phyloP scores from a whole-genome alignment of 2,797 vertebrate species.

The Atherinosoma microstoma region DNA sequence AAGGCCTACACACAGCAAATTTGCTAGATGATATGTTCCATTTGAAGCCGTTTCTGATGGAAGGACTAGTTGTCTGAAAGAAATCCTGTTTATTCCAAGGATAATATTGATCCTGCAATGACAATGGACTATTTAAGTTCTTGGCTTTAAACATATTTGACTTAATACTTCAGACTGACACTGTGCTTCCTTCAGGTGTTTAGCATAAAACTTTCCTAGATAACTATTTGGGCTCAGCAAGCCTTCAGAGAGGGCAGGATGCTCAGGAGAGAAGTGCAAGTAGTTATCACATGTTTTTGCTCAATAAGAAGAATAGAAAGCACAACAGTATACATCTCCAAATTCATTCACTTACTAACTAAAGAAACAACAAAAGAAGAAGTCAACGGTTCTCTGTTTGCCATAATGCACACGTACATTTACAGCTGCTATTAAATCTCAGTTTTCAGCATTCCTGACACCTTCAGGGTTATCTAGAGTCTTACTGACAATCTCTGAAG shows the following conservation, averaged over 20 bases:
- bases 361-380: conserved; percentile 19
- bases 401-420: conserved; percentile 34
- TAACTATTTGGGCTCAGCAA: conserved; percentile 12
- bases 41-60: too few relatives aligned
- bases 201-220: conserved; percentile 12
- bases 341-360: conserved; percentile 40
- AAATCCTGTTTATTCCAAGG: conserved; percentile 5
- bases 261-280: conserved; percentile 12
- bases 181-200: conserved; percentile 14
- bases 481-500: conserved; percentile 48
- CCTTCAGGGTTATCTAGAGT: conserved; percentile 42
- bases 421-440: conserved; percentile 38
- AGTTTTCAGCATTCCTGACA: conserved; percentile 24
- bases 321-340: not conserved
- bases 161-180: conserved; percentile 1
- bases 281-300: conserved; percentile 57
- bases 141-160: conserved; percentile 6
- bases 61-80: too few relatives aligned
- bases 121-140: not conserved
- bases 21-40: too few relatives aligned
- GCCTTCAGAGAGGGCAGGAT: conserved; percentile 14
- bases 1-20: too few relatives aligned
- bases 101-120: conserved; percentile 6
- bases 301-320: conserved; percentile 40
- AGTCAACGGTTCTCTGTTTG: not conserved